Base-by-base conservation (phyloP, 1,140 invertebrate species). In the Drosophila pseudoobscura region DNA sequence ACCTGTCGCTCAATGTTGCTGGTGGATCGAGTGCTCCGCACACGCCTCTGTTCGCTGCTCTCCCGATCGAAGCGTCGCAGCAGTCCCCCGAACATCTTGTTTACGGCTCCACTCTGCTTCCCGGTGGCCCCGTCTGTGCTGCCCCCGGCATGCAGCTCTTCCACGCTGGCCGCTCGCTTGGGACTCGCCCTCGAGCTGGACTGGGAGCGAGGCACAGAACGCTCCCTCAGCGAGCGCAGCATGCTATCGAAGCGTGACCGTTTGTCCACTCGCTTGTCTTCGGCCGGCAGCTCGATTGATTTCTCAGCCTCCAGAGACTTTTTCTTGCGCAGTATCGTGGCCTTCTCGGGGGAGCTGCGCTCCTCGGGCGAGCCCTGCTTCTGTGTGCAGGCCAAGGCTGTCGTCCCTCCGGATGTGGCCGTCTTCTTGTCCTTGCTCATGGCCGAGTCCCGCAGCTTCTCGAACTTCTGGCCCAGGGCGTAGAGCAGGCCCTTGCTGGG, bases 41-140 rank as follows among this genome's bases (percentile, higher is more conserved):
- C 80, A 2, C 79, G 72, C 9, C 84, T 55, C 20, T 92, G 82
- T 6, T 71, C 72, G 56, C 69, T 80, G 39, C 53, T 76, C 5
- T 92, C 91, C 39, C 93, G 92, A 82, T 95, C 95, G 75, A 94
- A 93, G 78, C 94, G 96, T 61, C 94, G 95, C 72, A 96, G 95
- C 0, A 96, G 88, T 0, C 82, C 82, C 3, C 95, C 95, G 17
- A 96, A 91, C 56, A 96, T 95, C 71, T 94, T 91, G 91, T 95
- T 90, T 80, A 95, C 85, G 91, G 94, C 92, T 75, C 94, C 93
- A 79, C 93, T 93, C 4, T 52, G 57, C 24, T 78, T 85, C 92
- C 93, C 75, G 89, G 92, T 66, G 72, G 78, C 75, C 56, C 75
- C 90, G 5, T 55, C 60, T 92, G 94, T 76, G 90, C 92, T 63